Evolutionary conservation across 30 jellyfish, hydroid and myxozoan species (phyloP).

Genomic region (Aurelia sp.): DNA sequence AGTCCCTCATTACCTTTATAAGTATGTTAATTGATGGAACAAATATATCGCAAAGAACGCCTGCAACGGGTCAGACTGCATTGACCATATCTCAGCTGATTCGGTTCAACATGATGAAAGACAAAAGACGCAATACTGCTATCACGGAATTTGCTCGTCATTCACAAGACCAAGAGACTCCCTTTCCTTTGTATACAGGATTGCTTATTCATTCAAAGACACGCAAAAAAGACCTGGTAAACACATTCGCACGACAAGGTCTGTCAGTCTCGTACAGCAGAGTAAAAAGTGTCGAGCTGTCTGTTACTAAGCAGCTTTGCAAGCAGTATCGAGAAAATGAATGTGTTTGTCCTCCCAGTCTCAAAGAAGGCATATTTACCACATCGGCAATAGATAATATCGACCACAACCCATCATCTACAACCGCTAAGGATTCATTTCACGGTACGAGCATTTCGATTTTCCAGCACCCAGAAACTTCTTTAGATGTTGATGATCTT

Average conservation of each 20-base stretch:
- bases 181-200: slow-evolving; percentile 7
- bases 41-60: background rate
- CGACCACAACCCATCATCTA: slow-evolving; percentile 40
- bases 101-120: slow-evolving; percentile 1
- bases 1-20: background rate
- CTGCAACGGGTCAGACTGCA: background rate
- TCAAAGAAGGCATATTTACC: background rate
- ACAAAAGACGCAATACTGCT: background rate
- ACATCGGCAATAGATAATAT: slow-evolving; percentile 47
- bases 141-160: background rate
- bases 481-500: no score
- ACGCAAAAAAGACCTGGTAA: slow-evolving; percentile 8
- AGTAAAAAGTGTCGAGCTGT: slow-evolving; percentile 4
- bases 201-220: slow-evolving; percentile 14
- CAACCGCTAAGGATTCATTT: background rate
- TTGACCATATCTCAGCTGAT: background rate
- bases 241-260: background rate
- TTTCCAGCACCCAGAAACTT: slow-evolving; percentile 52
- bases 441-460: slow-evolving; percentile 42
- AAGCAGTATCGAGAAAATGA: slow-evolving; percentile 14
- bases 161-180: background rate
- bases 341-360: slow-evolving; percentile 26
- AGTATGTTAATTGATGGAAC: background rate
- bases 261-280: slow-evolving; percentile 13
- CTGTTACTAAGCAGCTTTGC: slow-evolving; percentile 30